Evolutionary conservation across 2,113 vertebrate genomes (phyloP), one percentile per base, ranked within the genome.

Genomic region (Ginglymostoma cirratum): DNA sequence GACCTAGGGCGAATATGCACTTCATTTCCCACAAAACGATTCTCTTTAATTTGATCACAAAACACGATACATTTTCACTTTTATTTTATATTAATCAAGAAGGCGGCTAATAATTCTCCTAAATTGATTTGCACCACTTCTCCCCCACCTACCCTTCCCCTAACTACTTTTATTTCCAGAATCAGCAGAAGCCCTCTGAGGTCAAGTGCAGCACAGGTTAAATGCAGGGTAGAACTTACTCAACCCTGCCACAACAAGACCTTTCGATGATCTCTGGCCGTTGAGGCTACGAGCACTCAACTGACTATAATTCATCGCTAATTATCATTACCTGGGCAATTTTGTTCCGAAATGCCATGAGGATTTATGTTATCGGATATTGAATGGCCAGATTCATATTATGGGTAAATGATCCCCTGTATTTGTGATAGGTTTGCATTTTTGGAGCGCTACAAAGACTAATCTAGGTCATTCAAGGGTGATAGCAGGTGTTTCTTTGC

Each of bases 221-320:
- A 95, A 95, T 95, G 67, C 94, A 95, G 94, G 67, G 38, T 95
- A 48, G 69, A 72, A 52, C 94, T 95, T 69, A 72, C 45, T 95
- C 67, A 17, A 72, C 24, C 42, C 67, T 72, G 94, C 67, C 66
- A 5, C 67, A 95, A 95, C 94, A 95, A 95, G 94, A 24, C 69
- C 94, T 95, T 45, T 42, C 3, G 1, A 48, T 15, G 93, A 72
- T 67, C 48, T 95, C 69, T 76, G 94, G 52, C 42, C 67, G 24
- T 95, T 95, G 67, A 95, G 94, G 94, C 67, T 34, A 52, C 42
- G 76, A 95, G 94, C 94, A 72, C 67, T 76, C 94, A 95, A 70
- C 42, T 76, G 94, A 70, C 24, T 52, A 76, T 72, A 70, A 94
- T 94, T 70, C 65, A 94, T 42, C 19, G 10, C n/a, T 34, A 55